Conservation (phyloP, 2,797 vertebrate species). For the Betta splendens region DNA sequence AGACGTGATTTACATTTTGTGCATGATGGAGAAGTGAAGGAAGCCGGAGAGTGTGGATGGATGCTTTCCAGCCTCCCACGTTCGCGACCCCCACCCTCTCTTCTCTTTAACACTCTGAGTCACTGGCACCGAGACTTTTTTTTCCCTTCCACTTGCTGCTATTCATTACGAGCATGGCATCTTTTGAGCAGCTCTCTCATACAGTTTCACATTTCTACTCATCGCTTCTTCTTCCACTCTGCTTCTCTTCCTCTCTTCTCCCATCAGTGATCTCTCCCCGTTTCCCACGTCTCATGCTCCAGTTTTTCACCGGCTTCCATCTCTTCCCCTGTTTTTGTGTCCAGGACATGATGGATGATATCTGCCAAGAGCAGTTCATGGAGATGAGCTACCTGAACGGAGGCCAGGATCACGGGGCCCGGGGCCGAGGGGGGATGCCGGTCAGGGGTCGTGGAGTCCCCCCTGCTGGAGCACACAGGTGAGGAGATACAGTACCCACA, state of each 20-base stretch:
- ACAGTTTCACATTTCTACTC: conserved; percentile 41
- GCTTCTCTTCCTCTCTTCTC: neutral
- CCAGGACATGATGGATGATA: conserved; percentile 98
- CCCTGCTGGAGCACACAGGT: conserved; percentile 90
- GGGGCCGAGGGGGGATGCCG: conserved; percentile 89
- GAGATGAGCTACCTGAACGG: conserved; percentile 97
- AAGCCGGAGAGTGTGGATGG: conserved; percentile 50
- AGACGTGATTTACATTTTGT: conserved; percentile 62
- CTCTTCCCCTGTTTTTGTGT: conserved; percentile 16
- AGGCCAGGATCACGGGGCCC: conserved; percentile 87
- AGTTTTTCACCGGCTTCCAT: conserved; percentile 12
- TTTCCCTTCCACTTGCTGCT: conserved; percentile 32
- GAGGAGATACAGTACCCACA: conserved; percentile 25
- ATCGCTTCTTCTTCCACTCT: conserved; percentile 15
- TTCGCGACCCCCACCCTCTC: conserved; percentile 14
- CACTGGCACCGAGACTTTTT: conserved; percentile 47
- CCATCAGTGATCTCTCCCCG: conserved; percentile 2
- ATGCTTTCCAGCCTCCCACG: conserved; percentile 53
- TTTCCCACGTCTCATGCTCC: conserved; percentile 4
- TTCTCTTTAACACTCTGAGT: conserved; percentile 52
- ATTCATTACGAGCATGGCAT: conserved; percentile 27
- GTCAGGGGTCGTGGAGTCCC: conserved; percentile 90
- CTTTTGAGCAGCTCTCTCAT: conserved; percentile 43
- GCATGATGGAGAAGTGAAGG: conserved; percentile 45
- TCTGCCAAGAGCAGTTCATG: conserved; percentile 98